These are phyloP conservation scores for Orbicella faveolata DNA, from an alignment of 64 coral and sea anemone species.

Conservation along the genomic window DNA sequence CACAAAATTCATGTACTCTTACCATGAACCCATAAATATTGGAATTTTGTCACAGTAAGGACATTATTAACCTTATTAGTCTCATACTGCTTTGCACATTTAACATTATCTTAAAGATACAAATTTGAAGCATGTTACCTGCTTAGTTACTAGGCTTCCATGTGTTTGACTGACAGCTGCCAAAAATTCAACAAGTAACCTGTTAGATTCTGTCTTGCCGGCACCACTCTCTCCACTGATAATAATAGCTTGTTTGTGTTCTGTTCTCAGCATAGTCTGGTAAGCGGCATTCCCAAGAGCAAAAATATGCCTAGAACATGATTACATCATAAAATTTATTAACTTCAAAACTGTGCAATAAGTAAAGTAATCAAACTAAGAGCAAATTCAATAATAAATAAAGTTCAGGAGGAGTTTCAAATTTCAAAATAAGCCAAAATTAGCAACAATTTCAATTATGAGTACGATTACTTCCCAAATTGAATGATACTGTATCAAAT, in stretches of 20 bases:
- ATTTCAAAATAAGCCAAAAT: too few species aligned
- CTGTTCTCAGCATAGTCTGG: slow-evolving; percentile 37
- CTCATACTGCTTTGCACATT: too few species aligned
- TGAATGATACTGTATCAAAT: too few species aligned
- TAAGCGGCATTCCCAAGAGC: slow-evolving; percentile 72
- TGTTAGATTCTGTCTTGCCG: slow-evolving; percentile 81
- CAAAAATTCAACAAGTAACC: slow-evolving; percentile 70
- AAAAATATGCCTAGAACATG: slow-evolving; percentile 49
- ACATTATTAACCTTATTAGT: too few species aligned
- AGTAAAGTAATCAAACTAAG: neutral
- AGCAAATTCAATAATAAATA: neutral
- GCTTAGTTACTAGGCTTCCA: slow-evolving; percentile 66
- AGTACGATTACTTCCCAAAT: too few species aligned
- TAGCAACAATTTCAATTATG: too few species aligned
- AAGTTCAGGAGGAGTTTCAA: neutral
- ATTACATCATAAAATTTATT: neutral
- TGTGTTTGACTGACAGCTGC: slow-evolving; percentile 73
- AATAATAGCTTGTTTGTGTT: slow-evolving; percentile 50
- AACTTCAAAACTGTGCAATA: too few species aligned
- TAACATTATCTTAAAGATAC: too few species aligned
- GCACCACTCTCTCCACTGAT: slow-evolving; percentile 87
- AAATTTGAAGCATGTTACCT: slow-evolving; percentile 39
- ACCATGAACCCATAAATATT: too few species aligned
- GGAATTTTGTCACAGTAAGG: too few species aligned
- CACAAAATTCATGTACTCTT: too few species aligned